These are phyloP conservation scores for Epirrita christyi DNA, from an alignment of 2,888 invertebrate species.

Conservation along the genomic window DNA sequence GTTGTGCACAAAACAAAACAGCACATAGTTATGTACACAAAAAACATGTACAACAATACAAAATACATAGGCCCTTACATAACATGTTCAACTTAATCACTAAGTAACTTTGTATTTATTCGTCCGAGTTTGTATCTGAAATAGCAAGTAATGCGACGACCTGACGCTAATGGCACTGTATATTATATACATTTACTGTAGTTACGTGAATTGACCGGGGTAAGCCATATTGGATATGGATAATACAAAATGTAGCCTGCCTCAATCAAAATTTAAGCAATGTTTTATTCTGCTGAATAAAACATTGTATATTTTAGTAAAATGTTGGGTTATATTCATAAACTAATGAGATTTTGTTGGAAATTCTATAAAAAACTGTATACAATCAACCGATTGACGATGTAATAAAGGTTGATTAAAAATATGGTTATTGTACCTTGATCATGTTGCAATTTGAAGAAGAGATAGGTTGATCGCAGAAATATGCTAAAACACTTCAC, in stretches of 20 bases:
- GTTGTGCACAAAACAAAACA: slow-evolving; percentile 4
- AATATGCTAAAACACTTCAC: slow-evolving; percentile 11
- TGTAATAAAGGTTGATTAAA: slow-evolving; percentile 19
- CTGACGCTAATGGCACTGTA: slow-evolving; percentile 32
- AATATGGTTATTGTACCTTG: slow-evolving; percentile 53
- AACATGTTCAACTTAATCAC: slow-evolving; percentile 26
- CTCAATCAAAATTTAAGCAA: slow-evolving; percentile 19
- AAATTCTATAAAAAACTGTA: slow-evolving; percentile 25
- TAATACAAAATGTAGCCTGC: slow-evolving; percentile 56
- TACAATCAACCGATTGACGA: slow-evolving; percentile 31
- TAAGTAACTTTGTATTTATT: slow-evolving; percentile 9
- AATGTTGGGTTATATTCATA: slow-evolving; percentile 3
- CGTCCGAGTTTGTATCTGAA: slow-evolving; percentile 10
- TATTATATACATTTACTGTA: slow-evolving; percentile 47
- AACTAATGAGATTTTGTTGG: slow-evolving; percentile 7
- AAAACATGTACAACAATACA: slow-evolving; percentile 26
- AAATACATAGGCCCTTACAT: slow-evolving; percentile 31
- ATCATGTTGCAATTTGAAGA: slow-evolving; percentile 52
- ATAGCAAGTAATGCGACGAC: slow-evolving; percentile 33
- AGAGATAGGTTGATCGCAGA: slow-evolving; percentile 6
- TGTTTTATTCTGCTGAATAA: slow-evolving; percentile 9
- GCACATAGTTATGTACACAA: slow-evolving; percentile 2
- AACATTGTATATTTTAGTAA: slow-evolving; percentile 21
- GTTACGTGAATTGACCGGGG: slow-evolving; percentile 51
- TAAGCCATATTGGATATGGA: slow-evolving; percentile 73